These are phyloP conservation scores for Corella eumyota DNA, from an alignment of 23 tunicate genomes.

Conservation along the genomic window DNA sequence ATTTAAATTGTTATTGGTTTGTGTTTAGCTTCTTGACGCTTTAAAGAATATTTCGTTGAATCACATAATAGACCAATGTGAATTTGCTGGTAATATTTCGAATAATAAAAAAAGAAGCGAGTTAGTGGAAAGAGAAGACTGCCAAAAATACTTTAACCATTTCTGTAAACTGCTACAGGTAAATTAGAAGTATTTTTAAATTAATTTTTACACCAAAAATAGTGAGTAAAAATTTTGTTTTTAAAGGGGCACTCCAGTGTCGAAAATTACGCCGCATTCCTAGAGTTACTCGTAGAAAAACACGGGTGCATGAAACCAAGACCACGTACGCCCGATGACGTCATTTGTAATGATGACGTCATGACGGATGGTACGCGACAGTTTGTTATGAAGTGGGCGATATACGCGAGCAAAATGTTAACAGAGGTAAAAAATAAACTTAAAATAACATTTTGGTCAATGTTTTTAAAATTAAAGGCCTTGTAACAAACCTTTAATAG, in stretches of 20 bases:
- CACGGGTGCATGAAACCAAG: conserved; percentile 36
- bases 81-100: conserved; percentile 42
- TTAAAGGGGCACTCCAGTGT: conserved; percentile 32
- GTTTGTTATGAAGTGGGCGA: conserved; percentile 86
- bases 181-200: background rate
- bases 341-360: background rate
- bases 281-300: conserved; percentile 30
- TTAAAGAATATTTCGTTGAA: conserved; percentile 12
- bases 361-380: conserved; percentile 36
- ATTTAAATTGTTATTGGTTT: too few species aligned
- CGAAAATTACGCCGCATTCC: conserved; percentile 27
- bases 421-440: conserved; percentile 34
- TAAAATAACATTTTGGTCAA: too few species aligned
- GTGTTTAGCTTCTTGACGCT: conserved; percentile 29
- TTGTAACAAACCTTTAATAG: too few species aligned
- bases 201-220: too few species aligned
- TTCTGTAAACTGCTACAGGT: conserved; percentile 50
- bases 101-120: background rate
- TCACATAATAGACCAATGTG: conserved; percentile 41
- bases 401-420: conserved; percentile 77
- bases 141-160: conserved; percentile 12
- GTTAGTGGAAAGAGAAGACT: conserved; percentile 4
- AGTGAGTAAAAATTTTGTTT: too few species aligned
- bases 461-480: too few species aligned
- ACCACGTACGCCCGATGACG: conserved; percentile 1